phyloP scores from a whole-genome alignment of 2,113 vertebrate species.

The Nycticebus coucang region DNA sequence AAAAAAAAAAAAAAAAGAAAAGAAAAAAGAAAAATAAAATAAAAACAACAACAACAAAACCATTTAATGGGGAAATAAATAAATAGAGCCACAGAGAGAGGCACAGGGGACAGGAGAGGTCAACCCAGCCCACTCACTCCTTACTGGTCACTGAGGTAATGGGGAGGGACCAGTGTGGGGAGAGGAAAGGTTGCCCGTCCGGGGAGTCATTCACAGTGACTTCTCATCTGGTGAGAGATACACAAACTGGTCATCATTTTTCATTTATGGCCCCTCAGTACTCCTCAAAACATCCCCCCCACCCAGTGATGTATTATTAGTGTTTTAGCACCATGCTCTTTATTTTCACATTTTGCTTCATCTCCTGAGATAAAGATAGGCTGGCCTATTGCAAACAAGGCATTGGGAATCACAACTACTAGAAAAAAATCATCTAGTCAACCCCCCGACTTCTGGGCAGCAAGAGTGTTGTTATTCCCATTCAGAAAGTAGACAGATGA shows the following conservation, averaged over 20 bases:
- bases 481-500: not conserved
- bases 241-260: not conserved
- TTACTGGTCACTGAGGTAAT: too few species aligned
- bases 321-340: constrained; percentile 25
- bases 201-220: not conserved
- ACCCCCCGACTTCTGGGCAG: not conserved
- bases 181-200: too few species aligned
- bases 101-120: not conserved
- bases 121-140: accelerated
- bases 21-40: too few species aligned
- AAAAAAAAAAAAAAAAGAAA: too few species aligned
- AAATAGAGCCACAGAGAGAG: not conserved
- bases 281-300: not conserved
- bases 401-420: not conserved
- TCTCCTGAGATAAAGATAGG: not conserved
- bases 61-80: not conserved
- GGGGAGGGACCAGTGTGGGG: not conserved
- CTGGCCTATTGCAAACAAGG: not conserved
- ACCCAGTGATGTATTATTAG: not conserved
- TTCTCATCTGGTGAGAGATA: not conserved
- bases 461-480: not conserved
- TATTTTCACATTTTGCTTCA: not conserved
- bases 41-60: too few species aligned
- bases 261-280: not conserved
- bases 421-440: not conserved